Evolutionary conservation across 2,888 invertebrate genomes (phyloP), one percentile per base, ranked within the genome.

Genomic region (Fissipunctia ypsillon): DNA sequence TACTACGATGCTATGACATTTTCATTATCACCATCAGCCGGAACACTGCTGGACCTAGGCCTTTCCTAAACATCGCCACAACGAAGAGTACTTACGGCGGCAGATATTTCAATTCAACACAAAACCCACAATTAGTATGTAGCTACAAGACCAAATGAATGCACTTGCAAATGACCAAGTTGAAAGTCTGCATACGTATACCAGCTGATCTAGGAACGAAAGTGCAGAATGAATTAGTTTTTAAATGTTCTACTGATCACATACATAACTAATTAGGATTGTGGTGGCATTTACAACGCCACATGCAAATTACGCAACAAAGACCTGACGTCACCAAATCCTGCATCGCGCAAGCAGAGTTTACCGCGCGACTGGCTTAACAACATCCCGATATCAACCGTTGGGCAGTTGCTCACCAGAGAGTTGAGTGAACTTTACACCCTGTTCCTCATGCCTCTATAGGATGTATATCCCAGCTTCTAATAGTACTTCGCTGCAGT

Each of bases 151-250:
- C 16, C 4, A 63, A 63, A 45, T 38, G 19, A 43, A 50, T 83
- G 48, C 31, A 83, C 65, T 78, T 78, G 71, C 45, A 54, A 83
- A 79, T 79, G 3, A 28, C 5, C 10, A 48, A 16, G 10, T 69
- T 60, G 9, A 52, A 52, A 71, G 52, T 83, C 72, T 66, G 57
- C 19, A n/a, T 52, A 57, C 48, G 56, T 83, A 10, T 28, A 7
- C 12, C 14, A 43, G 4, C n/a, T 60, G 83, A 57, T 69, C 56
- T 71, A 57, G 43, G 61, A 61, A 83, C 56, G 84, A 79, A 79
- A 79, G 79, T 83, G 14, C 45, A 3, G 52, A 69, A 50, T 74
- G 0, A 61, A 76, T 76, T 73, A 14, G 43, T 45, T 75, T 57
- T 45, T 45, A 16, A 50, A 45, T 41, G 41, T 9, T 63, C 3